A percentile compares a stretch with the other conserved stretches of the same genome.
phyloP scores from a whole-genome alignment of 2,113 vertebrate species.

The Eulemur macaco region DNA sequence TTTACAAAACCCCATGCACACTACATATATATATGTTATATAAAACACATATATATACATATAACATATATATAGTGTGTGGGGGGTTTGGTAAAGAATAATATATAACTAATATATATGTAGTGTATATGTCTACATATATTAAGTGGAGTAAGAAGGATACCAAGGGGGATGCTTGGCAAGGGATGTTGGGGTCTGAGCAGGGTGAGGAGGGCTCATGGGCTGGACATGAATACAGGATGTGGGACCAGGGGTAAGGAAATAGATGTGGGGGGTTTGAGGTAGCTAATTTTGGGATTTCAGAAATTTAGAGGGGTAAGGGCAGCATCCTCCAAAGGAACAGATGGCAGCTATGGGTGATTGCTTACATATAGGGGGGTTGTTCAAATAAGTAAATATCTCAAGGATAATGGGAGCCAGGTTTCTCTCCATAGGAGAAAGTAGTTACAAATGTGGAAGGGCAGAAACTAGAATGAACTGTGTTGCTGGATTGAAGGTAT shows the following conservation, averaged over 20 bases:
- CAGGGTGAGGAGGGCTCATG: neutral
- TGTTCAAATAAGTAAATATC: slow-evolving; percentile 20
- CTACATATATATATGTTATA: neutral
- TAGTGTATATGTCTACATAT: neutral
- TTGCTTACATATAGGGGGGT: neutral
- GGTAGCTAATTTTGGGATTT: neutral
- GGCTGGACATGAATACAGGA: neutral
- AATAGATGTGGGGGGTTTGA: neutral
- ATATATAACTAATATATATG: neutral
- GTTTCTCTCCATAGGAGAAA: neutral
- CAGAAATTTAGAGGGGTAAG: neutral
- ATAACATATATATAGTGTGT: neutral
- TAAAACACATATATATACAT: too few species aligned
- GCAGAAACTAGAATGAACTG: neutral
- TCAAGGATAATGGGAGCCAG: neutral
- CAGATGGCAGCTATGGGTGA: neutral
- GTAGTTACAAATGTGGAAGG: neutral
- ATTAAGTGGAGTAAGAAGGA: neutral
- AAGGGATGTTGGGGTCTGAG: neutral
- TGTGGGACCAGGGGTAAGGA: neutral
- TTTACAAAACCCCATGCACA: too few species aligned
- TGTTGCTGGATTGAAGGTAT: neutral
- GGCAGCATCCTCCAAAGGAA: neutral
- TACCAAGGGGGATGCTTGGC: neutral
- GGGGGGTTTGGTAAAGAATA: neutral